These are phyloP conservation scores for Grantiella picta DNA, from an alignment of 2,113 vertebrate species.

Conservation along the genomic window DNA sequence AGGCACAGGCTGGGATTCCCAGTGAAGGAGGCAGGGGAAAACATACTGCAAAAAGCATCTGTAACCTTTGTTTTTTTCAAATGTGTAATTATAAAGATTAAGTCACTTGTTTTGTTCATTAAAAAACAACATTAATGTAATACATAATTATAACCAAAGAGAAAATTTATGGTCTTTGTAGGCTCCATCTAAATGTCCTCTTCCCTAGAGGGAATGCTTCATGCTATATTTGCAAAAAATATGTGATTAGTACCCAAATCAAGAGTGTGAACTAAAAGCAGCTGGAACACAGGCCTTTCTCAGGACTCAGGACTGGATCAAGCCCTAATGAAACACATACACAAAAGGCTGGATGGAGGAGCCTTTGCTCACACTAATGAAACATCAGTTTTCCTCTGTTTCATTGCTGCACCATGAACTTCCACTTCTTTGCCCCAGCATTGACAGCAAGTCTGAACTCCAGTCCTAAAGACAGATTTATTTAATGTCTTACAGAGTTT, in stretches of 20 bases:
- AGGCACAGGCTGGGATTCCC: conserved; percentile 23
- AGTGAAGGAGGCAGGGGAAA: not conserved
- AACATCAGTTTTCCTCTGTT: not conserved
- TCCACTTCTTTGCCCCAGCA: not conserved
- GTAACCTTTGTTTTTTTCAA: not conserved
- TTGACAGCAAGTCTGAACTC: not conserved
- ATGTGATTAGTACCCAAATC: not conserved
- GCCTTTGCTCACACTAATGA: not conserved
- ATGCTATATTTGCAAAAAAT: not conserved
- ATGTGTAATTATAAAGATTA: conserved; percentile 4
- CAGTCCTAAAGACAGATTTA: not conserved
- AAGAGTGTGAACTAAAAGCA: not conserved
- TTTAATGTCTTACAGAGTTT: not conserved
- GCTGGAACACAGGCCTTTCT: not conserved
- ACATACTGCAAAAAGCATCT: not conserved
- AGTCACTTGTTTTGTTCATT: not conserved
- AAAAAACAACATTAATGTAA: not conserved
- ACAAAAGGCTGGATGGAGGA: not conserved
- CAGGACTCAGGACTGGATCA: not conserved
- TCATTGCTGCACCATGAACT: not conserved
- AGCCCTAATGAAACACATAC: not conserved
- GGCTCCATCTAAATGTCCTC: not conserved
- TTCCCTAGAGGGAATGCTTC: not conserved
- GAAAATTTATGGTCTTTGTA: not conserved
- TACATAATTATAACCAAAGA: not conserved